phyloP scores from a whole-genome alignment of 1,140 invertebrate genomes.

The Caenorhabditis remanei region DNA sequence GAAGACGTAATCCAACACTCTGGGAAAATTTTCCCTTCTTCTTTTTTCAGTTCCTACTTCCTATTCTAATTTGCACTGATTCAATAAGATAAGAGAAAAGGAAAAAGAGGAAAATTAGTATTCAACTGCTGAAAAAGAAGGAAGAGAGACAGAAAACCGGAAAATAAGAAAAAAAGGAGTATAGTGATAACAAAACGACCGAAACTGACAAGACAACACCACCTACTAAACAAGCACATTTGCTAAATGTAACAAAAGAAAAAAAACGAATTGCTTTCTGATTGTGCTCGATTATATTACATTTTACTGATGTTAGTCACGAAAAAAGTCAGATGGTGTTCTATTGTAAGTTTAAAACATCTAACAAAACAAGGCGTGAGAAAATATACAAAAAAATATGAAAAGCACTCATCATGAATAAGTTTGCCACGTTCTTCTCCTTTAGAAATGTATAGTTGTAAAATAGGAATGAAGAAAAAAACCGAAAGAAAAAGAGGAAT shows the following conservation, averaged over 20 bases:
- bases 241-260: not conserved
- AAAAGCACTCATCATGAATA: no score
- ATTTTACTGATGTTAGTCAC: slow-evolving; percentile 24
- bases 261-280: slow-evolving; percentile 12
- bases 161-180: slow-evolving; percentile 4
- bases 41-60: not conserved
- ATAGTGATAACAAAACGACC: slow-evolving; percentile 23
- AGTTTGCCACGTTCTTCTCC: no score
- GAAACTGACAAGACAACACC: slow-evolving; percentile 43
- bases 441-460: not conserved
- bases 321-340: not conserved
- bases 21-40: not conserved
- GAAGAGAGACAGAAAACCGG: not conserved
- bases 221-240: slow-evolving; percentile 43
- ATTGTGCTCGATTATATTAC: not conserved
- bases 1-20: slow-evolving; percentile 6
- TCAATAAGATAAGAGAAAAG: not conserved
- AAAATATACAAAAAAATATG: no score
- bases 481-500: not conserved
- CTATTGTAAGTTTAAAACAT: not conserved
- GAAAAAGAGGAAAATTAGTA: not conserved
- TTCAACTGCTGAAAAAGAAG: not conserved
- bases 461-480: not conserved
- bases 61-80: not conserved
- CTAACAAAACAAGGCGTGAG: no score